Percentiles rank a stretch among this genome's conserved stretches.
Evolutionary conservation across 1,140 invertebrate genomes (phyloP).

Genomic region (Sarcophaga peregrina): DNA sequence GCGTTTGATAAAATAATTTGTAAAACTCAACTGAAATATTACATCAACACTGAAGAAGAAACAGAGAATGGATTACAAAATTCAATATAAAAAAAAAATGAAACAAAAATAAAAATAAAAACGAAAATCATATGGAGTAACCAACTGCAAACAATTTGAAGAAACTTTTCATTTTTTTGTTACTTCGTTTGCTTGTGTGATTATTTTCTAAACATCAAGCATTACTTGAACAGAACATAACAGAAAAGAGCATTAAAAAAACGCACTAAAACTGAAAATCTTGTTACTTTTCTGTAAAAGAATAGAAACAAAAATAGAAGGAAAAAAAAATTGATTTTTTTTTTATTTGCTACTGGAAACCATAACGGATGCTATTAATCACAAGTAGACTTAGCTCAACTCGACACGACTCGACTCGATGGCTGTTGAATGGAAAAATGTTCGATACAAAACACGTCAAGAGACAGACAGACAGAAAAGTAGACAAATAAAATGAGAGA

Average conservation of each 20-base stretch:
- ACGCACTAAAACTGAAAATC: constrained; percentile 6
- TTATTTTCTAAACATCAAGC: too few species aligned
- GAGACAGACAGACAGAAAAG: too few species aligned
- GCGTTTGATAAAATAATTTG: constrained; percentile 24
- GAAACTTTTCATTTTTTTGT: too few species aligned
- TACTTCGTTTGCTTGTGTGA: too few species aligned
- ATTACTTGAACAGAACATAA: not conserved
- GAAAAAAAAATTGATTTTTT: not conserved
- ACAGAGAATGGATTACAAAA: not conserved
- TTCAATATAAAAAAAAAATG: not conserved
- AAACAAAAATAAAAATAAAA: too few species aligned
- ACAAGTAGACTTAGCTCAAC: not conserved
- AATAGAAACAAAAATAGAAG: too few species aligned
- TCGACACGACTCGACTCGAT: too few species aligned
- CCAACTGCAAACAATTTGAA: too few species aligned
- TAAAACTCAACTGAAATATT: not conserved
- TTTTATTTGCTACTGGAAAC: not conserved
- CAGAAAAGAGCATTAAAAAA: not conserved
- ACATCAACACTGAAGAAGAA: not conserved
- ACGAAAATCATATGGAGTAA: too few species aligned
- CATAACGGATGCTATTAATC: constrained; percentile 40
- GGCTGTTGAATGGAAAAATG: too few species aligned
- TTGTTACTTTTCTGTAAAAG: not conserved
- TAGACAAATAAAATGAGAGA: too few species aligned
- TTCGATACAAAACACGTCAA: too few species aligned